A percentile compares a stretch with the other conserved stretches of the same genome.
Evolutionary conservation across 2,888 invertebrate genomes (phyloP).

Genomic region (Thyatira batis): DNA sequence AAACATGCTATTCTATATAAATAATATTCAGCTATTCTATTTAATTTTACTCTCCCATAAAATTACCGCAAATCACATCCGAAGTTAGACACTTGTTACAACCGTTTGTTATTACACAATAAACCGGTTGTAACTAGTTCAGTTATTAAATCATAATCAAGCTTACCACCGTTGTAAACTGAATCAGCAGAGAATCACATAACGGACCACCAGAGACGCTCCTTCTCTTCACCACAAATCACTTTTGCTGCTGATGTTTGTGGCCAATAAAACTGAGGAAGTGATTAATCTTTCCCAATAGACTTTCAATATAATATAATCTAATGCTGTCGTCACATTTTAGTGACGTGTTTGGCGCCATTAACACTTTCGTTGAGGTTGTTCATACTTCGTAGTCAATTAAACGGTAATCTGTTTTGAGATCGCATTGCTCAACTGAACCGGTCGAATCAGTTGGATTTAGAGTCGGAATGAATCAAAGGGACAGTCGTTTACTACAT

Average conservation of each 20-base stretch:
- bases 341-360: neutral
- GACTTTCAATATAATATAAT: constrained; percentile 3
- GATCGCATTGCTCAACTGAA: neutral
- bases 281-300: constrained; percentile 1
- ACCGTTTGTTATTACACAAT: neutral
- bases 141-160: neutral
- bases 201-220: neutral
- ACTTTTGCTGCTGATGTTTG: neutral
- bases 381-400: neutral
- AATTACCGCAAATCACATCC: neutral
- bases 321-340: neutral
- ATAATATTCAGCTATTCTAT: too few relatives aligned
- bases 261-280: constrained; percentile 2
- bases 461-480: neutral
- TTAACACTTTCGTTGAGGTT: neutral
- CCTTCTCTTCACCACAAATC: neutral
- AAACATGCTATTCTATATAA: too few relatives aligned
- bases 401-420: neutral
- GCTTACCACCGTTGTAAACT: neutral
- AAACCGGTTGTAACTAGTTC: neutral
- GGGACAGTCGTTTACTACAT: neutral
- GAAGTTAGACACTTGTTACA: neutral
- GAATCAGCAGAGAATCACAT: neutral
- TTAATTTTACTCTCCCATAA: too few relatives aligned
- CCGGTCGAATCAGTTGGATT: neutral